Evolutionary conservation across 1,140 invertebrate species (phyloP), one percentile per base, ranked within the genome.

Genomic region (Coboldia fuscipes): DNA sequence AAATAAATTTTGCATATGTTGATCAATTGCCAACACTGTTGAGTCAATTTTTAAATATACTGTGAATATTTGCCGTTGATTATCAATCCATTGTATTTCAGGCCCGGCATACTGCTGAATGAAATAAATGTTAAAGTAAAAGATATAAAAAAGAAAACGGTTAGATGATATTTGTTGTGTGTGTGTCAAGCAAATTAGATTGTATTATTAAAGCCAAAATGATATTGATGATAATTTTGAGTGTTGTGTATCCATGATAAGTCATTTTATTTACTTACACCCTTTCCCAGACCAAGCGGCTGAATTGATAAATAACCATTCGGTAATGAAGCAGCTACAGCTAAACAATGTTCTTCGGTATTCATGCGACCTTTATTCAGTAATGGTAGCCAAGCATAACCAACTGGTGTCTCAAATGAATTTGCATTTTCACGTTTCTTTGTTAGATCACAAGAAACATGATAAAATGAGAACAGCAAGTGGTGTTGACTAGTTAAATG

Each of bases 61-160:
- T 23, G 70, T 72, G 45, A 93, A 93, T 1, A 94, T 65, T 26
- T 71, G 72, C 46, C 80, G 76, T 43, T 86, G 85, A 30, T 72
- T 68, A 56, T 94, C 88, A 20, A 94, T 79, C 85, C 85, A 93
- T 40, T 73, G 72, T 12, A 93, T 75, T 45, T 93, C 88, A 8
- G 85, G 83, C 1, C 83, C 83, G 36, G 78, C 63, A 55, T 80
- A 83, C 82, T 89, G 61, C 41, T 68, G 57, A 48, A 47, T 43
- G 43, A 45, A 52, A 40, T 39, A 20, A 37, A 23, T 38, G 28
- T 22, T 30, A 30, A 30, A 30, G 4, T 13, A 35, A 30, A 22
- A 3, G 21, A 32, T 32, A n/a, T 12, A 33, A 28, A 28, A 24
- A 24, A 24, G 15, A n/a, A 6, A 17, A 2, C 12, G 32, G 42